phyloP scores from a whole-genome alignment of 2,888 invertebrate genomes.

The Diachrysia chrysitis region DNA sequence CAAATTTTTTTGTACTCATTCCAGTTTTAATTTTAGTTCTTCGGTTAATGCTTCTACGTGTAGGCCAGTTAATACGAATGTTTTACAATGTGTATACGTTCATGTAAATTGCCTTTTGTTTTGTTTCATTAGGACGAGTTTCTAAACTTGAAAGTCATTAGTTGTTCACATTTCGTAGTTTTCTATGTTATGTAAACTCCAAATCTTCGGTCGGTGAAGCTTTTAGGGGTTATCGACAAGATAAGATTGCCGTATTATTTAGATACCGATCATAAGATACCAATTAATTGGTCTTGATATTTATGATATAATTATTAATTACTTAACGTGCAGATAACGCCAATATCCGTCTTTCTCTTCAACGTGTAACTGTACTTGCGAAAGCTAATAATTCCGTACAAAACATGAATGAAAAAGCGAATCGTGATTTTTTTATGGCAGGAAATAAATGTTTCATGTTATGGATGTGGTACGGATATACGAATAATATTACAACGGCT shows the following conservation, averaged over 20 bases:
- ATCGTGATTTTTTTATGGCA: not conserved
- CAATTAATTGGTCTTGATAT: not conserved
- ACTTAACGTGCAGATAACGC: not conserved
- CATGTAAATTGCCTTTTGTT: slow-evolving; percentile 26
- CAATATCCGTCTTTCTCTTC: not conserved
- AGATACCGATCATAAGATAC: not conserved
- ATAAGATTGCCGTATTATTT: not conserved
- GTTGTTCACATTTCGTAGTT: slow-evolving; percentile 5
- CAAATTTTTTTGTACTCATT: not conserved
- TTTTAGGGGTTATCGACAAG: not conserved
- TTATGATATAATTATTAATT: not conserved
- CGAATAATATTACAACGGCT: not conserved
- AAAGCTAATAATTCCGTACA: not conserved
- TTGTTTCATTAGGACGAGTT: slow-evolving; percentile 12
- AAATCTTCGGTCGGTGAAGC: not conserved
- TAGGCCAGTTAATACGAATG: slow-evolving; percentile 28
- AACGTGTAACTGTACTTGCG: not conserved
- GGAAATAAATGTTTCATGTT: not conserved
- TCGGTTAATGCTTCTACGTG: slow-evolving; percentile 7
- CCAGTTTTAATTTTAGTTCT: not conserved
- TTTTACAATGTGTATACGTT: slow-evolving; percentile 20
- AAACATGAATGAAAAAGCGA: not conserved
- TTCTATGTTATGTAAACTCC: not conserved
- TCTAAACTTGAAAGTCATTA: slow-evolving; percentile 20
- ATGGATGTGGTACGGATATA: not conserved